A percentile compares a stretch with the other conserved stretches of the same genome.
phyloP scores from a whole-genome alignment of 2,797 vertebrate species.

The Cryptoblepharus egeriae region DNA sequence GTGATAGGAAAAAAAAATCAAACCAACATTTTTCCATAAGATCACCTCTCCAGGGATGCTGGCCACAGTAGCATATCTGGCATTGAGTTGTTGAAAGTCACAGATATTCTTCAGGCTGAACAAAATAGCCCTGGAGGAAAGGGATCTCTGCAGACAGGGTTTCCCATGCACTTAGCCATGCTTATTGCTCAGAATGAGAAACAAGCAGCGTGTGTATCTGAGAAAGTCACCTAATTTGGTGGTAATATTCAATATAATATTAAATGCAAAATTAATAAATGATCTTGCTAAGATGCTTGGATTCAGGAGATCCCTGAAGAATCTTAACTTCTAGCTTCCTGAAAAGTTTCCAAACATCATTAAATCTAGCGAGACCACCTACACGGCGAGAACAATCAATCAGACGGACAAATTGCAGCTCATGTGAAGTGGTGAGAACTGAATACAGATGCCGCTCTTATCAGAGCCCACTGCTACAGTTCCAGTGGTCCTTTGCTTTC shows the following conservation, averaged over 20 bases:
- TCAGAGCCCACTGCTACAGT: neutral
- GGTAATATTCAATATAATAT: neutral
- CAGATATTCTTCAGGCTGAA: constrained; percentile 16
- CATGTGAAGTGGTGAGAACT: neutral
- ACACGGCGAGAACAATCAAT: neutral
- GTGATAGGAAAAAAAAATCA: no score
- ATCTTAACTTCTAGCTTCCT: neutral
- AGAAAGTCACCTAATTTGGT: neutral
- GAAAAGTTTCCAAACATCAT: constrained; percentile 29
- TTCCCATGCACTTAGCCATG: neutral
- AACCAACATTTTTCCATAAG: neutral
- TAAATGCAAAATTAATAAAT: constrained; percentile 1
- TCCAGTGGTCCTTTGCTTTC: neutral
- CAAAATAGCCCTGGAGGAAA: neutral
- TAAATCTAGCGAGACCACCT: neutral
- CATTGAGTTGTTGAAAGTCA: neutral
- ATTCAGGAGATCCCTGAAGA: neutral
- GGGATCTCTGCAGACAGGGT: constrained; percentile 1
- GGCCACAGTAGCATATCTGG: neutral
- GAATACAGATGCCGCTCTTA: constrained; percentile 6
- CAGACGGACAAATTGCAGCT: neutral
- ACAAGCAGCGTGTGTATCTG: neutral
- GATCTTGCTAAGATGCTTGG: neutral
- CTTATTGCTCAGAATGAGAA: constrained; percentile 1
- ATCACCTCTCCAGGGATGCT: neutral